These are phyloP conservation scores for Vulpes ferrilata DNA, from an alignment of 2,113 vertebrate species.

Conservation along the genomic window DNA sequence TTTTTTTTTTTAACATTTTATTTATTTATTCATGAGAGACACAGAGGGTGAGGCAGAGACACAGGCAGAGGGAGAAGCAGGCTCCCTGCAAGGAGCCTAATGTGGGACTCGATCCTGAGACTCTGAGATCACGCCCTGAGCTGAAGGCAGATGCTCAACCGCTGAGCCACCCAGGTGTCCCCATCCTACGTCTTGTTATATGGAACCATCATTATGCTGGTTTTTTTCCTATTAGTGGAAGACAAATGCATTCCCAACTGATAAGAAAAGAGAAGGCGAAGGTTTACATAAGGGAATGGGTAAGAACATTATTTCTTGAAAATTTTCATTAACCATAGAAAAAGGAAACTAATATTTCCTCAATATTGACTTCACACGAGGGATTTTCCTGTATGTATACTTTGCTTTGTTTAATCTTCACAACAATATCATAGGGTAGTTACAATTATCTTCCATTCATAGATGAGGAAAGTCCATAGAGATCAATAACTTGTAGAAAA, in stretches of 20 bases:
- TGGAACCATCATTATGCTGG: neutral
- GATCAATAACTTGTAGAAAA: neutral
- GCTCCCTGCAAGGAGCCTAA: no score
- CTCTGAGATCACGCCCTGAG: no score
- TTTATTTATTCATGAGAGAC: no score
- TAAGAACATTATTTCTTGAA: neutral
- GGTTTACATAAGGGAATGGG: neutral
- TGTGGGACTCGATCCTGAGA: no score
- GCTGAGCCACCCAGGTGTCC: neutral
- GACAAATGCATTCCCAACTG: neutral
- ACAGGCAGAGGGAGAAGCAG: no score
- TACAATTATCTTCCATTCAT: neutral
- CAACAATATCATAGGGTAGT: neutral
- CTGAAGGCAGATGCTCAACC: no score
- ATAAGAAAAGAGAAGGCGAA: conserved; percentile 7
- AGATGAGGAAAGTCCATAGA: neutral
- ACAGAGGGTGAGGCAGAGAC: no score
- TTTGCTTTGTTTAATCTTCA: conserved; percentile 23
- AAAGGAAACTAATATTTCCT: neutral
- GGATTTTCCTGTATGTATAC: neutral
- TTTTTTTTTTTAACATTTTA: no score
- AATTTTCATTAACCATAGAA: neutral
- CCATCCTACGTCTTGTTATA: neutral
- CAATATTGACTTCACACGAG: neutral
- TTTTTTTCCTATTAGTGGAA: neutral